A percentile compares a stretch with the other conserved stretches of the same genome.
Evolutionary conservation across 2,888 invertebrate species (phyloP).

Genomic region (Boloria euphrosyne): DNA sequence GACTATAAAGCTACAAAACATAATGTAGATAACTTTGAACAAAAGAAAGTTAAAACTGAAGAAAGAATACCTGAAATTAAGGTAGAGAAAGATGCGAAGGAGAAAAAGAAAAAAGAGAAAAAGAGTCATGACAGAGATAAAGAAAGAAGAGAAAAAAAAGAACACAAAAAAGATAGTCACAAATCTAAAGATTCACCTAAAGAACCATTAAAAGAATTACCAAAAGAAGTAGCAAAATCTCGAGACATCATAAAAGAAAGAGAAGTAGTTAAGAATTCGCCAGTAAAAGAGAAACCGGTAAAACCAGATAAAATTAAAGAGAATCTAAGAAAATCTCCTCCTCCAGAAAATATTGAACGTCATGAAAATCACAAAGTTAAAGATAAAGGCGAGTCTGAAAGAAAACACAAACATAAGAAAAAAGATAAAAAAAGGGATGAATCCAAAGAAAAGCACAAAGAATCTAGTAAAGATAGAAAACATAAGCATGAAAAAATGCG

Average conservation of each 20-base stretch:
- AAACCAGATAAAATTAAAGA: slow-evolving; percentile 74
- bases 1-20: slow-evolving; percentile 69
- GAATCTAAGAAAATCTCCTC: slow-evolving; percentile 75
- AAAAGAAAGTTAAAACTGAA: slow-evolving; percentile 71
- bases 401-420: slow-evolving; percentile 84
- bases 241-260: slow-evolving; percentile 65
- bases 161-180: slow-evolving; percentile 82
- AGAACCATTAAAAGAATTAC: slow-evolving; percentile 61
- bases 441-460: slow-evolving; percentile 84
- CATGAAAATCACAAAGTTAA: slow-evolving; percentile 67
- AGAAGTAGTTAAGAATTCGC: slow-evolving; percentile 61
- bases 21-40: slow-evolving; percentile 57
- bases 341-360: slow-evolving; percentile 59
- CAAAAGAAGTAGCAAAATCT: slow-evolving; percentile 60
- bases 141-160: slow-evolving; percentile 82
- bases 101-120: slow-evolving; percentile 84
- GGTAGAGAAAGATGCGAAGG: slow-evolving; percentile 76
- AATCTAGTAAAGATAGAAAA: slow-evolving; percentile 76
- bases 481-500: slow-evolving; percentile 81
- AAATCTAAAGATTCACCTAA: slow-evolving; percentile 74
- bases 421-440: slow-evolving; percentile 86
- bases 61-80: slow-evolving; percentile 81
- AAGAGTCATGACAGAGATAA: slow-evolving; percentile 84
- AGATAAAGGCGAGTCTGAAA: slow-evolving; percentile 78
- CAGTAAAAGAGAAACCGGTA: slow-evolving; percentile 63